Evolutionary conservation across 2,888 invertebrate genomes (phyloP).

Genomic region (Lysandra bellargus): DNA sequence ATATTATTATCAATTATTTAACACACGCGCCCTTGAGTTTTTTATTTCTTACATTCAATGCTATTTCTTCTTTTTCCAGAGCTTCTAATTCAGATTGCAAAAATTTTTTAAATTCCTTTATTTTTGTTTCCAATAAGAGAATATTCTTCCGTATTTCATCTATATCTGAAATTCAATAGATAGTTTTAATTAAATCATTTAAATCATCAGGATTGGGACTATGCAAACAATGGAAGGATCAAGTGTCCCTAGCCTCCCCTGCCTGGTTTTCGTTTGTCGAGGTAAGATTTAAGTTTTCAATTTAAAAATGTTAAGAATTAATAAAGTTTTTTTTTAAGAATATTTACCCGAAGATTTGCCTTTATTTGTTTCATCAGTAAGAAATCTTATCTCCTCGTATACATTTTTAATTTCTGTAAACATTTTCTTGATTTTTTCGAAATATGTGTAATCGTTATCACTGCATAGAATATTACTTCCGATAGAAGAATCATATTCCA

Average conservation of each 20-base stretch:
- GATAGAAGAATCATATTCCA: slow-evolving; percentile 39
- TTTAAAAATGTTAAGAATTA: background rate
- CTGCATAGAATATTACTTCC: slow-evolving; percentile 32
- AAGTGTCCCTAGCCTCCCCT: background rate
- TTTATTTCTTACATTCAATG: slow-evolving; percentile 46
- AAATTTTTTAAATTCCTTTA: slow-evolving; percentile 53
- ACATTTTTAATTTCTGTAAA: slow-evolving; percentile 52
- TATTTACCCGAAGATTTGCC: slow-evolving; percentile 5
- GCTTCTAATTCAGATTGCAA: slow-evolving; percentile 50
- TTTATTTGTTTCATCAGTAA: slow-evolving; percentile 40
- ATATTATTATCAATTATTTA: no score
- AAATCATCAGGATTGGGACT: no score
- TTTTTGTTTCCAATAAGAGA: slow-evolving; percentile 57
- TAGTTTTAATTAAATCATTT: no score
- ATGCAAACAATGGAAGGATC: background rate
- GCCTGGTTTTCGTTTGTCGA: no score
- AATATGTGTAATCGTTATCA: slow-evolving; percentile 47
- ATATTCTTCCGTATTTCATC: slow-evolving; percentile 60
- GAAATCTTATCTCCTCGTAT: slow-evolving; percentile 58
- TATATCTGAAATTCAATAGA: slow-evolving; percentile 54
- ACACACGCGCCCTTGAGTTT: no score
- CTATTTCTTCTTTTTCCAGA: slow-evolving; percentile 49
- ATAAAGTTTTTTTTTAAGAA: background rate
- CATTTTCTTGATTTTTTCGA: slow-evolving; percentile 48
- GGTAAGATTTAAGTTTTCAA: no score